Evolutionary conservation across 2,113 vertebrate genomes (phyloP), one percentile per base, ranked within the genome.

Genomic region (Taxidea taxus): DNA sequence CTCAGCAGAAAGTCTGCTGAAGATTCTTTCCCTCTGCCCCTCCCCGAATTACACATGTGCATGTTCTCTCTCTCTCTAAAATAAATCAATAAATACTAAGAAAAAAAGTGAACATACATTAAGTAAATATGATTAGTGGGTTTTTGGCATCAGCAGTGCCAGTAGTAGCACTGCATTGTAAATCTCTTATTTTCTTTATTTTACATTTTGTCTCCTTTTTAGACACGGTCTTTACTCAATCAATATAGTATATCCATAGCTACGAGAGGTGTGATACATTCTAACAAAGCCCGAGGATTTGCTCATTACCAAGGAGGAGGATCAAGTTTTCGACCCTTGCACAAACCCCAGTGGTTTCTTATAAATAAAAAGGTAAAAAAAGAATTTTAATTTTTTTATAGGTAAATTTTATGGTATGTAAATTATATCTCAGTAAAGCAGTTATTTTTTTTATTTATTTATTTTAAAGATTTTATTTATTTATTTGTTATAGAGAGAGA

Each of bases 281-380:
- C 99, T 56, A 99, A 99, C 98, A 98, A 94, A 0, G 98, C 99
- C 58, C 98, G 99, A 91, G 99, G 99, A 75, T 98, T 98, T 93
- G 99, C 99, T 86, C 98, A 98, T 54, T 98, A 98, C 83, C 99
- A 99, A 58, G 98, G 98, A 29, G 98, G 99, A 23, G 98, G 99
- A 62, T 97, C 99, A 56, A 99, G 99, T 10, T 99, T 99, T 98
- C 99, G 99, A 88, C 99, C 99, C 0, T 98, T 99, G 29, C 99
- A 99, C 97, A 99, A 99, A 98, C 99, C 99, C 15, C 99, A 99
- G 97, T 99, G 99, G 99, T 98, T 99, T 51, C 87, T 99, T n/a
- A 99, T 99, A 97, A 99, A 90, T 98, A 99, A 99, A 98, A 99
- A 99, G 99, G 99, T 99, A 98, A 98, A 60, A 25, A 68, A 75